phyloP scores from a whole-genome alignment of 2,797 vertebrate genomes.

The Pipistrellus nathusii region DNA sequence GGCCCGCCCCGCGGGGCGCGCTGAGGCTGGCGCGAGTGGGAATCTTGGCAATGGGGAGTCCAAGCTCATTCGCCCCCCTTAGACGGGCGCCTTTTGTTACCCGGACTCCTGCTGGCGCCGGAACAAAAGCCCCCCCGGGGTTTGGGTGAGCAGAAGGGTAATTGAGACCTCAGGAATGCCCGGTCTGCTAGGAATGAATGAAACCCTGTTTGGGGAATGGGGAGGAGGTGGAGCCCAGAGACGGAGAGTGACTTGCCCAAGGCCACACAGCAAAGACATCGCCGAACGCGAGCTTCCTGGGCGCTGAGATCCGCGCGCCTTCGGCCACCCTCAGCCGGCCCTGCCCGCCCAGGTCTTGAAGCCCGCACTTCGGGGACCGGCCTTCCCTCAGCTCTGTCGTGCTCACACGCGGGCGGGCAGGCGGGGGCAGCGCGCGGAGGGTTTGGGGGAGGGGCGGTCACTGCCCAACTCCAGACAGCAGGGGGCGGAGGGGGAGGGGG shows the following conservation, averaged over 20 bases:
- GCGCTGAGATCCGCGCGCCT: not conserved
- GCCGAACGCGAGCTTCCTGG: constrained; percentile 49
- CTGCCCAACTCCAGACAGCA: constrained; percentile 61
- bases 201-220: constrained; percentile 36
- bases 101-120: constrained; percentile 33
- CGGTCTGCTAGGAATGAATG: constrained; percentile 27
- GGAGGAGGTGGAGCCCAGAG: constrained; percentile 70
- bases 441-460: constrained; percentile 65
- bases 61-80: constrained; percentile 55
- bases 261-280: constrained; percentile 82
- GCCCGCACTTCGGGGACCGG: constrained; percentile 73
- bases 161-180: constrained; percentile 60
- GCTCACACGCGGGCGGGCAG: constrained; percentile 60
- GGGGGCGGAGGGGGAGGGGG: not conserved
- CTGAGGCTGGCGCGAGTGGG: not conserved
- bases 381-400: constrained; percentile 69
- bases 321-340: constrained; percentile 53
- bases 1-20: constrained; percentile 75
- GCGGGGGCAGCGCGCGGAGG: constrained; percentile 38
- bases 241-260: constrained; percentile 80
- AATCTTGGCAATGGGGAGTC: constrained; percentile 68
- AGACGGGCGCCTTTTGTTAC: constrained; percentile 73
- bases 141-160: not conserved
- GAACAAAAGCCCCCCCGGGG: constrained; percentile 70
- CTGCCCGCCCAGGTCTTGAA: constrained; percentile 70